Percentiles rank a stretch among this genome's conserved stretches.
These are phyloP conservation scores for Onychomys arenicola DNA, from an alignment of 2,797 vertebrate species.

Conservation along the genomic window DNA sequence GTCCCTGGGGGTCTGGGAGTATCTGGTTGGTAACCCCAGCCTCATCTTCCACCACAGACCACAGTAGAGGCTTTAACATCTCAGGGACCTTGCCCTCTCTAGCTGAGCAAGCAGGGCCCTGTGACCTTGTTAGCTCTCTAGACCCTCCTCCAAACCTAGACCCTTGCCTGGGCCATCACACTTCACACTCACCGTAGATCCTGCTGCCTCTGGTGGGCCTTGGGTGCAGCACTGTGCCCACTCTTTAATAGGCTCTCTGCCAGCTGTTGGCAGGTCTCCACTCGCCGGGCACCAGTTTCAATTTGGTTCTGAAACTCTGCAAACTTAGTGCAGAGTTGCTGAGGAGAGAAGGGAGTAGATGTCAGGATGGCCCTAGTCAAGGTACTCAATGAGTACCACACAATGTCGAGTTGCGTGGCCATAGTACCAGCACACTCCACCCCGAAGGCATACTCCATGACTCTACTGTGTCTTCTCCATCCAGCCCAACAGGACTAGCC, in stretches of 20 bases:
- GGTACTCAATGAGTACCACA: neutral
- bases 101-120: neutral
- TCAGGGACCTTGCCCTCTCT: rapidly evolving
- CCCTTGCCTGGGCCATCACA: neutral
- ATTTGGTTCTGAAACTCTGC: conserved; percentile 90
- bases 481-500: neutral
- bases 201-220: conserved; percentile 87
- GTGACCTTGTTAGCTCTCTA: neutral
- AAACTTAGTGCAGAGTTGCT: conserved; percentile 91
- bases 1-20: neutral
- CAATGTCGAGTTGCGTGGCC: rapidly evolving
- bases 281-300: conserved; percentile 87
- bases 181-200: conserved; percentile 89
- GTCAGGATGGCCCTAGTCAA: neutral
- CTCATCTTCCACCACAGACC: neutral
- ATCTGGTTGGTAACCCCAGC: neutral
- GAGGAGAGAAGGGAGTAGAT: conserved; percentile 53
- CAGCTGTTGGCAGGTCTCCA: conserved; percentile 87
- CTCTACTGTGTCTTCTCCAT: neutral
- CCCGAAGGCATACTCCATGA: neutral
- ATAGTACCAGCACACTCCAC: rapidly evolving
- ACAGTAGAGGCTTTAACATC: neutral
- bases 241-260: conserved; percentile 87
- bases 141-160: neutral
- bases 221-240: conserved; percentile 87